Base-by-base conservation (phyloP, 1,140 invertebrate species). In the Drosophila trapezifrons region DNA sequence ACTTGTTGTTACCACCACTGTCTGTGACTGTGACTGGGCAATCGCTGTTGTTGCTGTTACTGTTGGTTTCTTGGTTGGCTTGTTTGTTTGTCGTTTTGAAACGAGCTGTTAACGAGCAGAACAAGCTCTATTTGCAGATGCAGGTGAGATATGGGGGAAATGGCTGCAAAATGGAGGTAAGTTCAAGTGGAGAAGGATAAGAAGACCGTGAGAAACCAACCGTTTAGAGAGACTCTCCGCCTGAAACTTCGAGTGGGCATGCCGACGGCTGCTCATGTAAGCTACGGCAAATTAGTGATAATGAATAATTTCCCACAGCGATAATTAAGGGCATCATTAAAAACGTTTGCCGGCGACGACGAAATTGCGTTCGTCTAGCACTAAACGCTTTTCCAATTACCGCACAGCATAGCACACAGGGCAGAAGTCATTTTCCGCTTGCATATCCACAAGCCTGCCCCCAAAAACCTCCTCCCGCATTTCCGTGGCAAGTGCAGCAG, bases 311-410 rank as follows among this genome's bases (percentile, higher is more conserved):
- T 87, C 73, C 72, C 69, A 71, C 15, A 63, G 58, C 73, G 65
- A 78, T 89, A 89, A 89, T 89, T 80, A 84, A 84, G 80, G 67
- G 84, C 84, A 78, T 89, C 80, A 84, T 89, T 89, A 89, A 80
- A 71, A 89, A 78, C 55, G 58, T 78, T 52, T 71, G 55, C 77
- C 57, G 55, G 73, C 42, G 8, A 20, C 49, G 40, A 76, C 65
- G 18, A 72, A 82, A 82, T 78, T 82, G 78, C 63, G 69, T 67
- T 71, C 47, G 55, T 55, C 65, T 66, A 40, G 47, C 63, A 73
- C 76, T 83, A 87, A 86, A 87, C 64, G 79, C 55, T 80, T 86
- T 86, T 83, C 76, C 83, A 83, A 86, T 83, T 86, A 79, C 63
- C 79, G 59, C 57, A 52, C 51, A 60, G 64, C 60, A 52, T 29